Conservation (phyloP, 2,797 vertebrate species). For the Dipus sagitta region DNA sequence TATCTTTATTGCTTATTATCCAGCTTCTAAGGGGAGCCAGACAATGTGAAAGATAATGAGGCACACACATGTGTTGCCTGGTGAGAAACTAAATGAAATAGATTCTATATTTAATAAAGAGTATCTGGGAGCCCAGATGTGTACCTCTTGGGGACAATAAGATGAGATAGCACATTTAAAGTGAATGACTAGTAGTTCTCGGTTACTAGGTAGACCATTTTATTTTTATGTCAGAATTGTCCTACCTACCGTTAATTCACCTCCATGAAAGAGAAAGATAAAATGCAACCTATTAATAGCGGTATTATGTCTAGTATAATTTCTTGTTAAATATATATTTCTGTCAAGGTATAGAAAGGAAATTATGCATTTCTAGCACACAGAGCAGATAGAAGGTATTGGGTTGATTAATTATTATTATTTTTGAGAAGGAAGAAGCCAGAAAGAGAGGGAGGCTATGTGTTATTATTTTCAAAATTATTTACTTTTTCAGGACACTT, state of each 20-base stretch:
- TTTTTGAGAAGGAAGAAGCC: background rate
- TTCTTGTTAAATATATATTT: constrained; percentile 7
- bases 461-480: background rate
- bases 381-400: background rate
- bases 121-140: background rate
- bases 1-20: constrained; percentile 23
- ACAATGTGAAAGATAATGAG: background rate
- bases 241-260: constrained; percentile 33
- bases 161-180: background rate
- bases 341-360: background rate
- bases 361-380: background rate
- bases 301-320: background rate
- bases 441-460: background rate
- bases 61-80: background rate
- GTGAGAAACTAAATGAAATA: constrained; percentile 39
- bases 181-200: background rate
- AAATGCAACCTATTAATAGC: background rate
- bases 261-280: constrained; percentile 29
- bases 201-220: background rate
- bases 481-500: background rate
- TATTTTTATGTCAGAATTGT: constrained; percentile 37
- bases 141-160: constrained; percentile 12
- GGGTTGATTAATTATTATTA: background rate
- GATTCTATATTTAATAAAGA: constrained; percentile 49
- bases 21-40: constrained; percentile 3